Conservation (phyloP, 2,113 vertebrate species). For the Brevimyrus niger region DNA sequence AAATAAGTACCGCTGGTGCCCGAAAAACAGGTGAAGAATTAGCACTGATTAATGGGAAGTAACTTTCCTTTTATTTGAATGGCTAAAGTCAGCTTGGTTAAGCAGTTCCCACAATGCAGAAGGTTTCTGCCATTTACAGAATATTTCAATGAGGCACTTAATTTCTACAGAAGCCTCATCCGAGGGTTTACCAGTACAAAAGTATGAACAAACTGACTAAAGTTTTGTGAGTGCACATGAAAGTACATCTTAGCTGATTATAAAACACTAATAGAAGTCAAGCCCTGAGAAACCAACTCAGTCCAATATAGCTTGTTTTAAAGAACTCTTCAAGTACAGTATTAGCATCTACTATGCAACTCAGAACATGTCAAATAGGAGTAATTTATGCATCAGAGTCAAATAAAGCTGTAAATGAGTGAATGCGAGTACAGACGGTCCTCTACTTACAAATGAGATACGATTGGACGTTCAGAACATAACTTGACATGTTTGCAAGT, state of each 20-base stretch:
- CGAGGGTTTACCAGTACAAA: not conserved
- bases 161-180: not conserved
- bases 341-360: slow-evolving; percentile 25
- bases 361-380: not conserved
- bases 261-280: not conserved
- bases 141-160: not conserved
- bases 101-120: not conserved
- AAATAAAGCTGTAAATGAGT: not conserved
- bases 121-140: not conserved
- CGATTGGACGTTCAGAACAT: too few species aligned
- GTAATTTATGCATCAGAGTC: slow-evolving; percentile 2
- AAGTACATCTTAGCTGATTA: not conserved
- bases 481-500: too few species aligned
- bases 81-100: not conserved
- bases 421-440: not conserved
- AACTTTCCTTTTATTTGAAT: not conserved
- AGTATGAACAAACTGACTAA: not conserved
- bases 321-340: slow-evolving; percentile 27
- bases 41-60: not conserved
- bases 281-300: not conserved
- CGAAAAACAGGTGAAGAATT: not conserved
- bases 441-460: too few species aligned
- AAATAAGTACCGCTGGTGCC: not conserved
- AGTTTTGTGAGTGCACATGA: not conserved
- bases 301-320: not conserved